Conservation (phyloP, 2,888 invertebrate species). For the Petrophora chlorosata region DNA sequence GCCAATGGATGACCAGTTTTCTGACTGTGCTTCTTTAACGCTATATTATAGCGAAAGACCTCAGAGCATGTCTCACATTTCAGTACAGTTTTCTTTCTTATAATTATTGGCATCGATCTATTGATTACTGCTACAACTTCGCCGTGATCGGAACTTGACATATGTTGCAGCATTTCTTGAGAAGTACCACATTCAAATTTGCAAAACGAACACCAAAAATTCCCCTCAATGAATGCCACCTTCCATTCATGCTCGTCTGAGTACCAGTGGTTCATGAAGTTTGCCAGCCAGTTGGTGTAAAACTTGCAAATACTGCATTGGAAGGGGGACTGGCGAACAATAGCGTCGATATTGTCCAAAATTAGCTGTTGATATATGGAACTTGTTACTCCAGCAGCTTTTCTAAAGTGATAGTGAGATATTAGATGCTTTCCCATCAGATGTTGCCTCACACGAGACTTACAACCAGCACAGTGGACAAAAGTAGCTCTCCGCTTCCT, state of each 20-base stretch:
- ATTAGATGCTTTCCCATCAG: constrained; percentile 93
- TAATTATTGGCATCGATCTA: constrained; percentile 91
- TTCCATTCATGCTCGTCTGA: constrained; percentile 84
- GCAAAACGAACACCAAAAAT: constrained; percentile 89
- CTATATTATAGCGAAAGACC: constrained; percentile 89
- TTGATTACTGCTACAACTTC: constrained; percentile 90
- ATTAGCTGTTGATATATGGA: constrained; percentile 85
- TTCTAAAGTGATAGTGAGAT: constrained; percentile 92
- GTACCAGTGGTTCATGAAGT: constrained; percentile 89
- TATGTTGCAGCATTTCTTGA: constrained; percentile 87
- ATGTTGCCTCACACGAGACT: constrained; percentile 86
- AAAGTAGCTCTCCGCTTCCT: constrained; percentile 83
- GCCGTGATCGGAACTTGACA: constrained; percentile 86
- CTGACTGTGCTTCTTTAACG: constrained; percentile 86
- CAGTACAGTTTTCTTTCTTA: constrained; percentile 86
- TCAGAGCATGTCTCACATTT: constrained; percentile 87
- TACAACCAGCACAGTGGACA: constrained; percentile 88
- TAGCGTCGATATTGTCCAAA: constrained; percentile 89
- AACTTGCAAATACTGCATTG: constrained; percentile 94
- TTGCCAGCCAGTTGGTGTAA: constrained; percentile 90
- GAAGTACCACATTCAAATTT: constrained; percentile 86
- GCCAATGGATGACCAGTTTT: constrained; percentile 76
- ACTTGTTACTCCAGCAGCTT: constrained; percentile 85
- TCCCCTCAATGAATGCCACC: constrained; percentile 80
- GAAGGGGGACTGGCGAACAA: constrained; percentile 92